Conservation (phyloP, 53 echinoderm and acorn worm genomes). For the Patiria pectinifera region DNA sequence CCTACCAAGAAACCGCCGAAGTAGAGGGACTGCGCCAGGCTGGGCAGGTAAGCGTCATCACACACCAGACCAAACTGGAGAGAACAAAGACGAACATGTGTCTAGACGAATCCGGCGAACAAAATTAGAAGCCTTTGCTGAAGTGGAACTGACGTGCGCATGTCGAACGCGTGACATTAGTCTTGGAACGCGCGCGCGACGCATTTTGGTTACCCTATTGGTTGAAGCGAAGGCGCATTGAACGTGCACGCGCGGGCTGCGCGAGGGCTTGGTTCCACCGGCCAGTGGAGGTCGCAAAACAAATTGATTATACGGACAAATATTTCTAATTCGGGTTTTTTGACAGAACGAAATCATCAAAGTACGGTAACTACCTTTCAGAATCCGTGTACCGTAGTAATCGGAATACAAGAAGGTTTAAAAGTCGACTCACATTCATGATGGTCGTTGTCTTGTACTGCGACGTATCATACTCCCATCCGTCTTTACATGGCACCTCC, state of each 20-base stretch:
- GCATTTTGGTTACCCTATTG: too few species aligned
- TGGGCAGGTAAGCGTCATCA: conserved; percentile 41
- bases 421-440: conserved; percentile 51
- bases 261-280: too few species aligned
- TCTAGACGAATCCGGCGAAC: neutral
- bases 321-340: too few species aligned
- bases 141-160: neutral
- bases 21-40: conserved; percentile 80
- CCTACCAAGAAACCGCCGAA: conserved; percentile 79
- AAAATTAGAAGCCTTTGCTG: neutral
- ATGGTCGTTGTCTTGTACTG: conserved; percentile 81
- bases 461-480: conserved; percentile 79
- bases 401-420: neutral
- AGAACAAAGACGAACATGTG: neutral
- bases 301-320: too few species aligned
- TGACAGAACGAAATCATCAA: too few species aligned
- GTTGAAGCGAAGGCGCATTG: too few species aligned
- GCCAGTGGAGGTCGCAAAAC: too few species aligned
- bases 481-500: conserved; percentile 61
- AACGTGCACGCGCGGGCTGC: too few species aligned
- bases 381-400: neutral
- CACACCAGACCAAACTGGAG: conserved; percentile 91
- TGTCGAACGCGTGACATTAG: too few species aligned
- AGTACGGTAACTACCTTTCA: too few species aligned
- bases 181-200: too few species aligned